Conservation (phyloP, 2,888 invertebrate genomes). For the Palloptera scutellata region DNA sequence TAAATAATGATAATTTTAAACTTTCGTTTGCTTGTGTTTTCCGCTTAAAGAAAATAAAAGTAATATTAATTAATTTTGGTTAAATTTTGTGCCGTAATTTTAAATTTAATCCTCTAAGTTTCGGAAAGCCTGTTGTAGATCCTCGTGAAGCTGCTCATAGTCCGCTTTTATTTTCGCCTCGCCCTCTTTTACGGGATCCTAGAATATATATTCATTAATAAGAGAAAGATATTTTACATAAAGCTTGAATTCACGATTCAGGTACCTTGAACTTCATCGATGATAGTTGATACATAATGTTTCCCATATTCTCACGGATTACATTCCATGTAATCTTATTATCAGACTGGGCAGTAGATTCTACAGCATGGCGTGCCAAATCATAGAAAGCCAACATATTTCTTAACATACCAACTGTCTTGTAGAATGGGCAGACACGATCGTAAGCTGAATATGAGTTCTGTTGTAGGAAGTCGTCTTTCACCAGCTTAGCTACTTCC, state of each 20-base stretch:
- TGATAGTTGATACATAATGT: conserved; percentile 92
- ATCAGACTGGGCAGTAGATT: conserved; percentile 95
- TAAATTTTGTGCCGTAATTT: conserved; percentile 4
- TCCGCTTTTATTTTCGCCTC: conserved; percentile 97
- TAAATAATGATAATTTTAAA: conserved; percentile 13
- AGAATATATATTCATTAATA: conserved; percentile 16
- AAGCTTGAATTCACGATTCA: background rate
- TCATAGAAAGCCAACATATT: conserved; percentile 99
- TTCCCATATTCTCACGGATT: conserved; percentile 93
- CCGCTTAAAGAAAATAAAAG: conserved; percentile 15
- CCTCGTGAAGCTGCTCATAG: conserved; percentile 95
- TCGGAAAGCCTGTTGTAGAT: conserved; percentile 96
- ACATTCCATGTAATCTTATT: conserved; percentile 98
- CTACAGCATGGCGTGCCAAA: conserved; percentile 93
- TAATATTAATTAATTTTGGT: conserved; percentile 20
- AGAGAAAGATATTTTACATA: background rate
- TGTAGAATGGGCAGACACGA: conserved; percentile 99
- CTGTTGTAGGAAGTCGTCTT: conserved; percentile 99
- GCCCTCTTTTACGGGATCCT: conserved; percentile 98
- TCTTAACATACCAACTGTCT: conserved; percentile 97
- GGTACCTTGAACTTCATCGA: conserved; percentile 98
- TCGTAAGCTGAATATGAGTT: conserved; percentile 96
- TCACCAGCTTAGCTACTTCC: conserved; percentile 94
- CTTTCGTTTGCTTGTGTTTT: conserved; percentile 10
- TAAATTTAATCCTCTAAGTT: conserved; percentile 91